Base-by-base conservation (phyloP, 2,113 vertebrate genomes). In the Orcinus orca region DNA sequence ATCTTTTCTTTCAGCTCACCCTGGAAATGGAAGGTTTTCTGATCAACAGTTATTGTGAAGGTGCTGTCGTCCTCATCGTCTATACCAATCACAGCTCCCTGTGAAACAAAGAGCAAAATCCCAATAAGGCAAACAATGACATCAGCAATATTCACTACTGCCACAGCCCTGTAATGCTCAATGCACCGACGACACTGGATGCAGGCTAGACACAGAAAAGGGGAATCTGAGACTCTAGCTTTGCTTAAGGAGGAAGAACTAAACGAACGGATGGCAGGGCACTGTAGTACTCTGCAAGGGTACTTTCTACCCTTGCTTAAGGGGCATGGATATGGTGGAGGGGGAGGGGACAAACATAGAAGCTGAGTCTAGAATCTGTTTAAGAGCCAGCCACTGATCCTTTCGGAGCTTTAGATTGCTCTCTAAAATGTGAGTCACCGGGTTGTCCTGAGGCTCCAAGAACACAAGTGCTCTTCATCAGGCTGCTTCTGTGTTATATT, bases 21-120 rank as follows among this genome's bases (percentile, higher is more conserved):
- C 99, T 99, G 99, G 98, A 99, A 99, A 99, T 99, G 99, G 99
- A 99, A 99, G 99, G 99, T 99, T 99, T 99, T 99, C 99, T 99
- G 99, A 99, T 99, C 99, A 99, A 99, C 99, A 98, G 99, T 99
- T 99, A 99, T 99, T 98, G 99, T 99, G 99, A 99, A 99, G 98
- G 99, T 99, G 99, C 99, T 99, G 99, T 99, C 99, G 98, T 99
- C 99, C 98, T 99, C 99, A 98, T 99, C 99, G 99, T 99, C 99
- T 95, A 99, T 99, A 99, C 99, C 99, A 99, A 99, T 99, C 99
- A 99, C 99, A 99, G 99, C 99, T 99, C 99, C 99, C 99, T 99
- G 99, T 98, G 98, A 99, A 98, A 99, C 98, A 99, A 99, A 99
- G 99, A 99, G 98, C 98, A 98, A 97, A 98, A 99, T 98, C 98